A percentile compares a stretch with the other conserved stretches of the same genome.
Conservation (phyloP, 2,113 vertebrate genomes). For the Aegypius monachus region DNA sequence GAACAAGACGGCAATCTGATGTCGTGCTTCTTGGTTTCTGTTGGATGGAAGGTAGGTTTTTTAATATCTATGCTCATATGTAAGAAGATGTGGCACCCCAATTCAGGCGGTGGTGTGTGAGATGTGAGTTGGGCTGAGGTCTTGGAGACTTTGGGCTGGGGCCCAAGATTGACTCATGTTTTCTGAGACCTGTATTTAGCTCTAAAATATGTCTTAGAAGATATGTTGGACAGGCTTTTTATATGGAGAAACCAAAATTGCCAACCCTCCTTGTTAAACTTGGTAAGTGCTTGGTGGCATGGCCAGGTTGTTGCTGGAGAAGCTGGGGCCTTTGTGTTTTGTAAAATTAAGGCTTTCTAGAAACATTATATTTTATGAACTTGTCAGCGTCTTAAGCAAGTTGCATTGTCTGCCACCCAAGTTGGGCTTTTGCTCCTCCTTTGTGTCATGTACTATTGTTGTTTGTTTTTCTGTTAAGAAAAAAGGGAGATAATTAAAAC, state of each 20-base stretch:
- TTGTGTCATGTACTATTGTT: neutral
- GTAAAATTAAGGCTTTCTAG: neutral
- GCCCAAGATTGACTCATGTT: accelerated
- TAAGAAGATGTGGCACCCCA: neutral
- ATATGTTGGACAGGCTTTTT: neutral
- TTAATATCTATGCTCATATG: accelerated
- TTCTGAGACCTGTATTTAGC: neutral
- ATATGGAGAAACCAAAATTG: neutral
- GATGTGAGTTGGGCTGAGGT: neutral
- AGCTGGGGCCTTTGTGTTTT: neutral
- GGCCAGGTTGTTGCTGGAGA: neutral
- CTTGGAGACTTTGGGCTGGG: neutral
- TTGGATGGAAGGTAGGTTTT: neutral
- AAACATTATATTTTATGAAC: neutral
- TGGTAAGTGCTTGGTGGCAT: neutral
- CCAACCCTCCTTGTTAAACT: neutral
- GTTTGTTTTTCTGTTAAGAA: neutral
- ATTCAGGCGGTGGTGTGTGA: accelerated
- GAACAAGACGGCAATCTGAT: neutral
- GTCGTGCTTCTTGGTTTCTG: neutral
- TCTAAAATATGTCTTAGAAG: neutral
- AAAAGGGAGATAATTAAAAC: neutral
- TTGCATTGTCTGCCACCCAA: neutral
- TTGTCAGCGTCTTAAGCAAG: neutral
- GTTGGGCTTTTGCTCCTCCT: neutral